Base-by-base conservation (phyloP, 2,888 invertebrate species). In the Apamea crenata region DNA sequence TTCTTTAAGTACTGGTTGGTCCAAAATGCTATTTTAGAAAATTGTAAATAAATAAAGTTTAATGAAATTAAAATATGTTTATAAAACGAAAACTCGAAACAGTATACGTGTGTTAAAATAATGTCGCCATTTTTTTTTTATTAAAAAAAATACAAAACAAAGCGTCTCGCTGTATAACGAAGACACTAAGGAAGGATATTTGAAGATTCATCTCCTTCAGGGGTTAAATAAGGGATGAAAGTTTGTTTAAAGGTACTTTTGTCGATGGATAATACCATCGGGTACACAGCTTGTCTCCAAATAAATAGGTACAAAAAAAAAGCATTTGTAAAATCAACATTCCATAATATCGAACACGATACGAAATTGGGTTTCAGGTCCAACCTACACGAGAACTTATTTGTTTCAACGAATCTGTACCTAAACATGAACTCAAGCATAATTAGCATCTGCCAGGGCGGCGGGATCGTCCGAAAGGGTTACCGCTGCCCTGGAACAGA, bases 341-440 rank as follows among this genome's bases (percentile, higher is more conserved):
- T 65, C 32, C 32, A 21, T 32, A 21, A 2, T 65, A 50, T 25
- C 0, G 21, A 3, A 21, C 12, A 10, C 12, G 8, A 50, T 6
- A 10, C 6, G 16, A 79, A 56, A 53, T 63, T 2, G 14, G 10
- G n/a, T 65, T 69, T n/a, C 32, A 32, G 40, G 40, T 18, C 12
- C 0, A 25, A 65, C 36, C 1, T 74, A 47, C 18, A 32, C 21
- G 4, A 67, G 8, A 53, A 40, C 16, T 61, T 36, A 66, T 73
- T 78, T 70, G 63, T 84, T 78, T 47, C 21, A 69, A 78, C 21
- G 50, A 59, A 79, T 69, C 59, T 25, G 47, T 40, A 50, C 32
- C 32, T 3, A 18, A 32, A 29, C 18, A 32, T 16, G n/a, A 65
- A 25, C 36, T 25, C 53, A 50, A 61, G 63, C 29, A 16, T 71